These are phyloP conservation scores for Apis laboriosa DNA, from an alignment of 1,140 invertebrate genomes.

Conservation along the genomic window DNA sequence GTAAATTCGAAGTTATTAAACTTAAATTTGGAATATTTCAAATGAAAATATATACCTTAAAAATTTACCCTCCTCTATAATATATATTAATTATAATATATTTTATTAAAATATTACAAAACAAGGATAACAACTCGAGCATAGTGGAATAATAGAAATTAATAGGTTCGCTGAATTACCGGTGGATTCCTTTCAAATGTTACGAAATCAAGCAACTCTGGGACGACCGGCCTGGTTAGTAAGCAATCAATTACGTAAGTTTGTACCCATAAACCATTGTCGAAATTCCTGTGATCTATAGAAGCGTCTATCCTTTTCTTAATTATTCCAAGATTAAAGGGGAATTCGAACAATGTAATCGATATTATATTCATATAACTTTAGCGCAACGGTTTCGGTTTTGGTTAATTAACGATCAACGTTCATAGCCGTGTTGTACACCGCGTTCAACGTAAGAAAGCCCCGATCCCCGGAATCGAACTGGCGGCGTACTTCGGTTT, in stretches of 20 bases:
- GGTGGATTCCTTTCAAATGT: too few species aligned
- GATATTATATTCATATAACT: slow-evolving; percentile 18
- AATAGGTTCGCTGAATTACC: too few species aligned
- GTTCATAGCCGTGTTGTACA: slow-evolving; percentile 16
- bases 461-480: neutral
- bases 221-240: too few species aligned
- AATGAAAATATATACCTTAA: too few species aligned
- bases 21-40: too few species aligned
- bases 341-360: slow-evolving; percentile 36
- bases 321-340: slow-evolving; percentile 25
- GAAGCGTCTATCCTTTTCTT: slow-evolving; percentile 8
- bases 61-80: too few species aligned
- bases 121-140: too few species aligned
- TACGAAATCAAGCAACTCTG: too few species aligned
- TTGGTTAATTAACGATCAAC: slow-evolving; percentile 40
- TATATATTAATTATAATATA: too few species aligned
- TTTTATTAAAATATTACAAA: too few species aligned
- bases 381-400: slow-evolving; percentile 21
- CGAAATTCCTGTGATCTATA: slow-evolving; percentile 26
- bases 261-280: slow-evolving; percentile 19
- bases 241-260: slow-evolving; percentile 30
- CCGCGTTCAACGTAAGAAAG: neutral
- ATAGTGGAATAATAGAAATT: too few species aligned
- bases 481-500: slow-evolving; percentile 3
- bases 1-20: too few species aligned